These are phyloP conservation scores for Pungitius pungitius DNA, from an alignment of 2,113 vertebrate species.

Conservation along the genomic window DNA sequence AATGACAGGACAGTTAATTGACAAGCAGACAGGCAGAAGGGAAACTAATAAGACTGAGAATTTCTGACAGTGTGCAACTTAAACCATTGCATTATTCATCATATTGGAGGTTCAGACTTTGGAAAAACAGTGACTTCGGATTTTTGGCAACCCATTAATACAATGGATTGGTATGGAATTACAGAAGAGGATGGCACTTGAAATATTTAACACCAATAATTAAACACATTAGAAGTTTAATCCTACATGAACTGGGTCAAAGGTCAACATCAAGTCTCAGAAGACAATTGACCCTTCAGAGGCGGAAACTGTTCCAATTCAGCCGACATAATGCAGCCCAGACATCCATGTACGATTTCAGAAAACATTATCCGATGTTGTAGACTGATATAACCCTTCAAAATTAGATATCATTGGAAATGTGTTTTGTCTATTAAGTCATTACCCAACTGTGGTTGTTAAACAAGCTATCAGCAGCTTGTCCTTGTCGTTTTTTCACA, in stretches of 20 bases:
- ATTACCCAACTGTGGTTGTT: background rate
- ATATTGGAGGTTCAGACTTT: background rate
- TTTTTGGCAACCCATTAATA: background rate
- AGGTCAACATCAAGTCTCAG: background rate
- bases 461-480: background rate
- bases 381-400: background rate
- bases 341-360: background rate
- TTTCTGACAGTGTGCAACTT: too few species aligned
- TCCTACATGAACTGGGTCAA: background rate
- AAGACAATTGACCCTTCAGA: background rate
- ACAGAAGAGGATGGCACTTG: background rate
- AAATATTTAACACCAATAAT: background rate
- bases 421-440: background rate
- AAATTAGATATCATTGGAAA: background rate
- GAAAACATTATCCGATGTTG: background rate
- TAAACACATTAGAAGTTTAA: background rate
- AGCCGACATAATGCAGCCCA: background rate
- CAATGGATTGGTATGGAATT: background rate
- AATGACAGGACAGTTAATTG: too few species aligned
- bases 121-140: background rate
- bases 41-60: too few species aligned
- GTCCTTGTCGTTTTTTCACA: slow-evolving; percentile 8
- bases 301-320: background rate
- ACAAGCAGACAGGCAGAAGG: too few species aligned
- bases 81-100: background rate